phyloP scores from a whole-genome alignment of 2,797 vertebrate genomes.

The Parauchenoglanis punctatus region DNA sequence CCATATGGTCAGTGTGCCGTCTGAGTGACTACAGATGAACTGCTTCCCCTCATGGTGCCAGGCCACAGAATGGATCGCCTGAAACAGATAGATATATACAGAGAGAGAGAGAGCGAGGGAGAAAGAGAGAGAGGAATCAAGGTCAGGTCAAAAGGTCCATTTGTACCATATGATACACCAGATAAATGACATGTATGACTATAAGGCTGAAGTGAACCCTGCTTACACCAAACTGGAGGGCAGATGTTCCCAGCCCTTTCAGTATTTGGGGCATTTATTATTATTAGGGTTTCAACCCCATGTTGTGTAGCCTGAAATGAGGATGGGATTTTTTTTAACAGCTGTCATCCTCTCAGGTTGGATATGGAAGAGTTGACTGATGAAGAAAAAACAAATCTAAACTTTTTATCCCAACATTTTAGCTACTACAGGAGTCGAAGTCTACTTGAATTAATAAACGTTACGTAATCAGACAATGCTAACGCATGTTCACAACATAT shows the following conservation, averaged over 20 bases:
- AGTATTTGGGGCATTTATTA: neutral
- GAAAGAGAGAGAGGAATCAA: neutral
- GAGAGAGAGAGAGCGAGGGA: constrained; percentile 18
- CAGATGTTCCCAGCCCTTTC: neutral
- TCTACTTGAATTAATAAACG: neutral
- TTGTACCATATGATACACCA: neutral
- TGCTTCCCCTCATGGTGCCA: constrained; percentile 99
- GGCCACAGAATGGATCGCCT: constrained; percentile 97
- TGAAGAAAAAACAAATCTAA: neutral
- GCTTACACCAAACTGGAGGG: neutral
- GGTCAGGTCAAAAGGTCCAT: constrained; percentile 16
- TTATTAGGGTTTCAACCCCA: neutral
- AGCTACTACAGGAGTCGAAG: no score
- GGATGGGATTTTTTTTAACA: neutral
- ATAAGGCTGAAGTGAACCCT: neutral
- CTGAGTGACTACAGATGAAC: constrained; percentile 98
- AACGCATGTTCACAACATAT: no score
- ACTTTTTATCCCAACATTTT: no score
- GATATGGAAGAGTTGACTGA: neutral
- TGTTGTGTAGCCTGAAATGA: neutral
- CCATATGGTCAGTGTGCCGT: constrained; percentile 98
- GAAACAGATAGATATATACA: constrained; percentile 52
- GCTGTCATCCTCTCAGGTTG: no score
- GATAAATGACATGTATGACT: constrained; percentile 16
- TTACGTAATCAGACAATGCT: no score